Base-by-base conservation (phyloP, 1,140 invertebrate genomes). In the Holotrichia oblita region DNA sequence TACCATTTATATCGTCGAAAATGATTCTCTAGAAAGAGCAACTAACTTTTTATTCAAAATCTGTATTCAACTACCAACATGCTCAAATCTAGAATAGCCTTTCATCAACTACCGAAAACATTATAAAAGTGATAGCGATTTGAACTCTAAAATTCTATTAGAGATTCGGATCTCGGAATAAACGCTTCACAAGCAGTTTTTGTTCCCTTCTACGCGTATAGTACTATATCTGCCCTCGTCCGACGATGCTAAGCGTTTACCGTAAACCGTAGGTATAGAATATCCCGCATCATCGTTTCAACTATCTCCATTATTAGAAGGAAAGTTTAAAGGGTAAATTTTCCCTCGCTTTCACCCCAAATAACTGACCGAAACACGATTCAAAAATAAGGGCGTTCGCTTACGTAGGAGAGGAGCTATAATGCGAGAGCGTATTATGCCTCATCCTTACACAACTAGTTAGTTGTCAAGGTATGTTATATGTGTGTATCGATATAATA, bases 271-370 rank as follows among this genome's bases (percentile, higher is more conserved):
- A 0, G 6, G 61, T 64, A 64, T 64, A 64, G 61, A 64, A 64
- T 64, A 64, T 64, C 61, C 61, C 61, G 61, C 61, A 64, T 64
- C 61, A 27, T 6, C 61, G 61, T 64, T 64, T 27, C 61, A 64
- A 64, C 61, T 64, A 64, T 64, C 61, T 64, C 61, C 61, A 64
- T 64, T 64, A 64, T 64, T 64, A 64, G 24, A 64, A 64, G 17
- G 61, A 64, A 64, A 64, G 61, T 64, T 64, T 64, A 64, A 64
- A 64, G 61, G 61, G 61, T 64, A 27, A 20, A 22, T 64, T 64
- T 64, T 64, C 61, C 61, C 61, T 64, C 61, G 61, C 61, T 10
- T 64, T 10, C 61, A 9, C 61, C 61, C 61, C 61, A 20, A 64
- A 64, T 64, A 64, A 64, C 61, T 64, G 61, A 64, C 61, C 61